These are phyloP conservation scores for Cylloceria caligata DNA, from an alignment of 2,888 invertebrate species.

Conservation along the genomic window DNA sequence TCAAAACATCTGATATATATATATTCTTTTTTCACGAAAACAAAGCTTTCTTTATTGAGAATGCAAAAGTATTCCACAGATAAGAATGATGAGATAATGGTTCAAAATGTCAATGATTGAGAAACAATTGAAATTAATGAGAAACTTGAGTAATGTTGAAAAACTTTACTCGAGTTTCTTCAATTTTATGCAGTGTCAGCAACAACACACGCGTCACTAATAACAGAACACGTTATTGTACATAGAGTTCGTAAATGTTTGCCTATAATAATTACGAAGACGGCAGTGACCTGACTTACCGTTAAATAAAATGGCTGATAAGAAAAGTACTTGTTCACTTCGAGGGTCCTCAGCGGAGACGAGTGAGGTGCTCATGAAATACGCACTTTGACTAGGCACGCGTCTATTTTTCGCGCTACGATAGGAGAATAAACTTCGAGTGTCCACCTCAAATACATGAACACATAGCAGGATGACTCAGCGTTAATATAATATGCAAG, in stretches of 20 bases:
- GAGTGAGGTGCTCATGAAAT: background rate
- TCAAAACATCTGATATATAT: too few relatives aligned
- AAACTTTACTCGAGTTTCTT: background rate
- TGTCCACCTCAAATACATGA: conserved; percentile 21
- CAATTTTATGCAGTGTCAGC: background rate
- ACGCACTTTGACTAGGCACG: conserved; percentile 43
- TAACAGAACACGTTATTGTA: too few relatives aligned
- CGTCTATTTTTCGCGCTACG: conserved; percentile 7
- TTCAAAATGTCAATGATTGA: too few relatives aligned
- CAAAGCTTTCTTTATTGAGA: too few relatives aligned
- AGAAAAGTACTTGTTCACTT: conserved; percentile 6
- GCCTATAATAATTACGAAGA: background rate
- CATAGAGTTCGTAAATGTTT: background rate
- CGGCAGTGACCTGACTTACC: background rate
- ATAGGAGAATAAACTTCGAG: conserved; percentile 25
- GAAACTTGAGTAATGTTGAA: too few relatives aligned
- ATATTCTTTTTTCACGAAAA: too few relatives aligned
- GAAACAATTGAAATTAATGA: too few relatives aligned
- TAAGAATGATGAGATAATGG: too few relatives aligned
- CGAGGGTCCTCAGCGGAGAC: background rate
- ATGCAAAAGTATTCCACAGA: too few relatives aligned
- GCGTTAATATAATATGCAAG: conserved; percentile 31
- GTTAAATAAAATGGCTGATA: background rate
- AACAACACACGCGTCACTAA: too few relatives aligned
- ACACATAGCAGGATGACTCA: conserved; percentile 39